A percentile compares a stretch with the other conserved stretches of the same genome.
Evolutionary conservation across 2,113 vertebrate species (phyloP).

Genomic region (Anoplopoma fimbria): DNA sequence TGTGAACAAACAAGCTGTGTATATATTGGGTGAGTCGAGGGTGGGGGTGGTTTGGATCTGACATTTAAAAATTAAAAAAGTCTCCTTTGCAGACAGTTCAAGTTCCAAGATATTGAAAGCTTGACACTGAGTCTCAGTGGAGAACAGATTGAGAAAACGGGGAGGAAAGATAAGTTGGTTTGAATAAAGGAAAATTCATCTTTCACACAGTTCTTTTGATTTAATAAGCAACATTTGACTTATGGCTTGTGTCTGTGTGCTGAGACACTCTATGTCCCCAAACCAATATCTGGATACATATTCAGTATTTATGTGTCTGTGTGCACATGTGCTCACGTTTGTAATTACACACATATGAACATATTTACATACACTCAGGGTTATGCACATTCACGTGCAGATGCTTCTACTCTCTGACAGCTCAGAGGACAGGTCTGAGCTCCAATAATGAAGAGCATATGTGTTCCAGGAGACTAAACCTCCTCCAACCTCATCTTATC

Average conservation of each 20-base stretch:
- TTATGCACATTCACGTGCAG: constrained; percentile 52
- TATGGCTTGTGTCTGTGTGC: neutral
- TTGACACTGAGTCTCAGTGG: neutral
- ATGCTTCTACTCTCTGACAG: constrained; percentile 66
- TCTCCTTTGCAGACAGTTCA: constrained; percentile 42
- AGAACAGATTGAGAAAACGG: constrained; percentile 21
- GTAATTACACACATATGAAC: constrained; percentile 22
- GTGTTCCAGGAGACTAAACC: constrained; percentile 68
- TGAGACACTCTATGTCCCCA: neutral
- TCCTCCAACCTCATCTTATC: constrained; percentile 74
- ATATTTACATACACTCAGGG: constrained; percentile 39
- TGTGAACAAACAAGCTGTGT: constrained; percentile 52
- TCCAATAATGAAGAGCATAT: constrained; percentile 78
- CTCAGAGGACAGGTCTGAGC: constrained; percentile 74
- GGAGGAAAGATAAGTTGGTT: constrained; percentile 39
- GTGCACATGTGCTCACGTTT: neutral
- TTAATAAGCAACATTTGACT: constrained; percentile 11
- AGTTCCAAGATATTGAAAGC: constrained; percentile 44
- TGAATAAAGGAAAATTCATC: constrained; percentile 1
- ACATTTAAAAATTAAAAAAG: constrained; percentile 13
- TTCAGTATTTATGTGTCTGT: constrained; percentile 9
- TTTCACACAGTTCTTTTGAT: constrained; percentile 10
- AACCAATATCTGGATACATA: constrained; percentile 14
- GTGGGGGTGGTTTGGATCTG: constrained; percentile 17
- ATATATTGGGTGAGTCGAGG: constrained; percentile 27